Evolutionary conservation across 2,113 vertebrate genomes (phyloP).

Genomic region (Podarcis muralis): DNA sequence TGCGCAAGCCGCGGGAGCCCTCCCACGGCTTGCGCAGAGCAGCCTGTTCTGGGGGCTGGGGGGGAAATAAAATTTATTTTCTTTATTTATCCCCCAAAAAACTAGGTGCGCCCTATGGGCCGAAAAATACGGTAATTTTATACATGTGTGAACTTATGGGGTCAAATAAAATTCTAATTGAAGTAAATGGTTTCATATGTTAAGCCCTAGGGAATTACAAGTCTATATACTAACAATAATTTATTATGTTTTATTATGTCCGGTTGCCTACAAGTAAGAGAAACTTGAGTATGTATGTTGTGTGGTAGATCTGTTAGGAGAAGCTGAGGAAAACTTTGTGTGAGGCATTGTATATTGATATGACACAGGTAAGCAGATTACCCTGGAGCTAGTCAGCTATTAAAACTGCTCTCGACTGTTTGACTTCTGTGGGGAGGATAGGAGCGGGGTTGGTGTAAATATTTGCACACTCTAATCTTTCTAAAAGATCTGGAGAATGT

Average conservation of each 20-base stretch:
- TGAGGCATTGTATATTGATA: not conserved
- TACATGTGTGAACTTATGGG: not conserved
- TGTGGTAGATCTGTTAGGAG: not conserved
- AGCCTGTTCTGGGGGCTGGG: too few species aligned
- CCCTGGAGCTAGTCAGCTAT: not conserved
- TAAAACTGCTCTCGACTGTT: fast-evolving
- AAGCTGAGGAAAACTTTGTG: not conserved
- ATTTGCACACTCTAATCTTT: not conserved
- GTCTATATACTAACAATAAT: not conserved
- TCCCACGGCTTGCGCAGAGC: too few species aligned
- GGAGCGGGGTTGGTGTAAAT: not conserved
- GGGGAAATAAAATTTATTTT: too few species aligned
- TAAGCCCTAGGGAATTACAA: not conserved
- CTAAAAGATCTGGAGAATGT: fast-evolving
- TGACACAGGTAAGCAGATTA: fast-evolving
- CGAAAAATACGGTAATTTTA: too few species aligned
- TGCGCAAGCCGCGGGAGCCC: too few species aligned
- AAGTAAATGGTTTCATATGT: not conserved
- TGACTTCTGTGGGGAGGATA: not conserved
- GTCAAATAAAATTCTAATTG: not conserved
- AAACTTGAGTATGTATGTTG: not conserved
- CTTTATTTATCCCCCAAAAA: too few species aligned
- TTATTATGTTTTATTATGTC: not conserved
- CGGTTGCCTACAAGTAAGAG: not conserved
- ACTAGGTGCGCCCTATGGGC: too few species aligned